Evolutionary conservation across 2,797 vertebrate species (phyloP).

Genomic region (Myotis planiceps): DNA sequence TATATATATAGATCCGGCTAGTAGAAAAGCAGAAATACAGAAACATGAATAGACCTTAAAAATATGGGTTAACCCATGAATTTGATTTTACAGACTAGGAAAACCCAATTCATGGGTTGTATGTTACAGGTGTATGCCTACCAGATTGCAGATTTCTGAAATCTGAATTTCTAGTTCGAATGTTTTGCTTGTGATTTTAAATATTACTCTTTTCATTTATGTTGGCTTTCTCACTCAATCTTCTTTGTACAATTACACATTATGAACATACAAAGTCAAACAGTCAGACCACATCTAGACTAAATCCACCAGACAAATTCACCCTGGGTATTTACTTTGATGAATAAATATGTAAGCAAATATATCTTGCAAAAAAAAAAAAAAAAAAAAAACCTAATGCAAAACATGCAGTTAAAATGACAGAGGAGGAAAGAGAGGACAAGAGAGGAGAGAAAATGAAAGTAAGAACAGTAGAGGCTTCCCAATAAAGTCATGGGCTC

Average conservation of each 20-base stretch:
- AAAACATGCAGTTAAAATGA: conserved; percentile 4
- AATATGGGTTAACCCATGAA: background rate
- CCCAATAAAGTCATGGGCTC: background rate
- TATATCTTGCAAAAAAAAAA: background rate
- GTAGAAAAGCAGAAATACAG: background rate
- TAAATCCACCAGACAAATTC: background rate
- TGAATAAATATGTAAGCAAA: background rate
- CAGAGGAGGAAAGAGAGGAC: background rate
- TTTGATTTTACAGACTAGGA: background rate
- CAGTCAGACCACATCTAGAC: background rate
- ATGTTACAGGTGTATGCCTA: background rate
- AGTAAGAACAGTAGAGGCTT: background rate
- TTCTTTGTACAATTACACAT: background rate
- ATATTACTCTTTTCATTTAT: background rate
- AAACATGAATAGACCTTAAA: background rate
- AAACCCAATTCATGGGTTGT: background rate
- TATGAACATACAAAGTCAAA: background rate
- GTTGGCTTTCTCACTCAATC: background rate
- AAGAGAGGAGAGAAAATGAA: background rate
- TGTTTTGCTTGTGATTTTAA: background rate
- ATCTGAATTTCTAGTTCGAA: background rate
- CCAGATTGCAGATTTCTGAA: background rate
- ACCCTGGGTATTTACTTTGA: background rate
- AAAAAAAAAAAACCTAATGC: background rate
- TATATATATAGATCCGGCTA: background rate